Evolutionary conservation across 2,113 vertebrate species (phyloP).

Genomic region (Toxotes chatareus): DNA sequence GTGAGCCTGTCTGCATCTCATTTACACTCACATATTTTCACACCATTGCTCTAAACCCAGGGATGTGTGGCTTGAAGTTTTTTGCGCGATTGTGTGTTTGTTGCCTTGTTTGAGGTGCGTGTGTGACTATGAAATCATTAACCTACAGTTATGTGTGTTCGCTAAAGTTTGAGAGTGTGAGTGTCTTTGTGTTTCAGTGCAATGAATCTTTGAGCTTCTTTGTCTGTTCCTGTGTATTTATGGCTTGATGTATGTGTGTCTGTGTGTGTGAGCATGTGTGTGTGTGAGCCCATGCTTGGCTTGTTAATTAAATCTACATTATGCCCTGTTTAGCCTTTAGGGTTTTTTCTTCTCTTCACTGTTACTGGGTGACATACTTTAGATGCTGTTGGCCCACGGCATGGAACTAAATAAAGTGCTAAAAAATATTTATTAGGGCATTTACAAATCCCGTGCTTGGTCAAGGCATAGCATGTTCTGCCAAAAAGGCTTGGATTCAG

Average conservation of each 20-base stretch:
- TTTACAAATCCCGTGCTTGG: slow-evolving; percentile 80
- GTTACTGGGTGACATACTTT: slow-evolving; percentile 78
- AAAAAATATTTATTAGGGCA: slow-evolving; percentile 84
- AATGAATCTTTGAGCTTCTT: slow-evolving; percentile 7
- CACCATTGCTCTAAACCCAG: slow-evolving; percentile 62
- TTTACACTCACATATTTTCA: slow-evolving; percentile 82
- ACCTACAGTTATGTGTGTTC: slow-evolving; percentile 26
- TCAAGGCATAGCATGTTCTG: slow-evolving; percentile 72
- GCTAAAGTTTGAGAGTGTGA: slow-evolving; percentile 9
- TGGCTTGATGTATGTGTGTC: slow-evolving; percentile 31
- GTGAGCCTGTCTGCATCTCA: slow-evolving; percentile 84
- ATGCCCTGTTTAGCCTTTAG: slow-evolving; percentile 59
- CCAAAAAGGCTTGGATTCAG: slow-evolving; percentile 76
- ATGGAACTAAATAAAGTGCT: slow-evolving; percentile 84
- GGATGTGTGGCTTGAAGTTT: slow-evolving; percentile 60
- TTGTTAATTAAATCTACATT: slow-evolving; percentile 83
- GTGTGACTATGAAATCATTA: slow-evolving; percentile 51
- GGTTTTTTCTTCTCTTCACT: slow-evolving; percentile 43
- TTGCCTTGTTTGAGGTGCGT: slow-evolving; percentile 30
- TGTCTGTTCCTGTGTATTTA: slow-evolving; percentile 7
- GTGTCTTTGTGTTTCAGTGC: neutral
- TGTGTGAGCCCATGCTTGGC: slow-evolving; percentile 46
- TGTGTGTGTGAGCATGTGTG: slow-evolving; percentile 29
- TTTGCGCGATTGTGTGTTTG: slow-evolving; percentile 26
- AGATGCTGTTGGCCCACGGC: slow-evolving; percentile 77